Conservation (phyloP, 2,113 vertebrate species). For the Podiceps cristatus region DNA sequence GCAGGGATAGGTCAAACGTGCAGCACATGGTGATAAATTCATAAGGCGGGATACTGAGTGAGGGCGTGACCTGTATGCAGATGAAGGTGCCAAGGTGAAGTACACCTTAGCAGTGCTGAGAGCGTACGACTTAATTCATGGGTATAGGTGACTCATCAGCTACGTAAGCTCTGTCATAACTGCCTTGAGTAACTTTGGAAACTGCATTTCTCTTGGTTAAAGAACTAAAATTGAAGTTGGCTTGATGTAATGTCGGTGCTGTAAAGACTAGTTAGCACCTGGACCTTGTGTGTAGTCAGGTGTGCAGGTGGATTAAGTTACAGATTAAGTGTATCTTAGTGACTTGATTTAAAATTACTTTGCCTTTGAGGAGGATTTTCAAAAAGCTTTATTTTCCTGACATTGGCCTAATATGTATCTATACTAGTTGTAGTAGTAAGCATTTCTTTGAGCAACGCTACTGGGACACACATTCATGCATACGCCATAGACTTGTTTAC, state of each 20-base stretch:
- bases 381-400: neutral
- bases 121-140: fast-evolving
- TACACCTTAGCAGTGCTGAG: fast-evolving
- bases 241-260: neutral
- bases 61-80: neutral
- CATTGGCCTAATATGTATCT: fast-evolving
- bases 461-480: fast-evolving
- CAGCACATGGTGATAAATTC: neutral
- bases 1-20: neutral
- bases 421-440: neutral
- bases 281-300: neutral
- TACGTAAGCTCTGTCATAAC: fast-evolving
- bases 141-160: neutral
- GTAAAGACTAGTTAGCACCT: neutral
- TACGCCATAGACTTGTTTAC: fast-evolving
- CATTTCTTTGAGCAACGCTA: neutral
- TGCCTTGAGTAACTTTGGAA: fast-evolving
- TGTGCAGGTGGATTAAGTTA: neutral
- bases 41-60: neutral
- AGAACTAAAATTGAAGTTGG: neutral
- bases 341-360: neutral
- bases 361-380: neutral
- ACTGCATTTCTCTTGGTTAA: neutral
- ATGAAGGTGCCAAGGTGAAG: neutral
- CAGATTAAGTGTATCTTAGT: neutral